phyloP scores from a whole-genome alignment of 2,888 invertebrate genomes.

The Aspidiotus rigidus region DNA sequence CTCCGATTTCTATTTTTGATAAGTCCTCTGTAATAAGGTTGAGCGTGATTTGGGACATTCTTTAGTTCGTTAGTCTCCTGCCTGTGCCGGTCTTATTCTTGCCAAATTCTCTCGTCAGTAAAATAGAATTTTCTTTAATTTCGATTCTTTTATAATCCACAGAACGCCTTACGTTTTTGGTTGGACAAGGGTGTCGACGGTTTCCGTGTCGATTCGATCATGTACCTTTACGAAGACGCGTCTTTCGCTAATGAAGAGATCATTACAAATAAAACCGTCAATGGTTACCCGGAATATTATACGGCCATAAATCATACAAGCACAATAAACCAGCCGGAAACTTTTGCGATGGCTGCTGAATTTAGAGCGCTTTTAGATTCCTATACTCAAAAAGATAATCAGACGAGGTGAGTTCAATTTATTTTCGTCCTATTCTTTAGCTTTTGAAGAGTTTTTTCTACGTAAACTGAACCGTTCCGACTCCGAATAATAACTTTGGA shows the following conservation, averaged over 20 bases:
- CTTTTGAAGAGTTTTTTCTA: neutral
- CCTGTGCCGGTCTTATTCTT: no score
- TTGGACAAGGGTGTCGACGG: constrained; percentile 64
- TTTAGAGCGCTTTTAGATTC: constrained; percentile 52
- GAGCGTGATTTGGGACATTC: no score
- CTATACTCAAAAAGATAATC: constrained; percentile 45
- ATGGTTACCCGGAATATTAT: constrained; percentile 47
- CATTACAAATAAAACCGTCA: constrained; percentile 8
- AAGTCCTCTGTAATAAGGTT: no score
- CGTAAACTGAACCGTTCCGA: neutral
- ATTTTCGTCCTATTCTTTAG: neutral
- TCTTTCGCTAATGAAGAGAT: constrained; percentile 51
- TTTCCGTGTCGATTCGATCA: constrained; percentile 54
- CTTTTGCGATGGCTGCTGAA: constrained; percentile 48
- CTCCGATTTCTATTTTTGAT: no score
- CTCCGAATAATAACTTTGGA: no score
- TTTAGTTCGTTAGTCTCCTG: no score
- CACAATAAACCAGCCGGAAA: constrained; percentile 53
- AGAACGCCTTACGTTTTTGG: constrained; percentile 61
- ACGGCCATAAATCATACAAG: constrained; percentile 53
- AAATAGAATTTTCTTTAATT: no score
- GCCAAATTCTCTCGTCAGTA: no score
- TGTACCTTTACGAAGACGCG: constrained; percentile 38
- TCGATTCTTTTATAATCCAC: no score
- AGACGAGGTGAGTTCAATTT: constrained; percentile 43